Percentiles rank a stretch among this genome's conserved stretches.
These are phyloP conservation scores for Notodonta ziczac DNA, from an alignment of 2,888 invertebrate genomes.

Conservation along the genomic window DNA sequence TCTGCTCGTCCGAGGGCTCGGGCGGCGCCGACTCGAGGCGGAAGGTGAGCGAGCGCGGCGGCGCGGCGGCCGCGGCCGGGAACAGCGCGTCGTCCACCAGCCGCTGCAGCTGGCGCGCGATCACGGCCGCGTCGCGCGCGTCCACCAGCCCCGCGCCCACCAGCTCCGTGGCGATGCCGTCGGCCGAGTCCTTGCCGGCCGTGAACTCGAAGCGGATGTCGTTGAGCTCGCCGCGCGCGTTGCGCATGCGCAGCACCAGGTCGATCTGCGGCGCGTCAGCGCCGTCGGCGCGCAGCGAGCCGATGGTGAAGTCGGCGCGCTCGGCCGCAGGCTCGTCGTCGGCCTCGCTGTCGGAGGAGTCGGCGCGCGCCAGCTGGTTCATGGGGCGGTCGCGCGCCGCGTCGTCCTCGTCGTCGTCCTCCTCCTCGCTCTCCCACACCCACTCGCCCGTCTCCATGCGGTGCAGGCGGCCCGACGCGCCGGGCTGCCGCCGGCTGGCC, in stretches of 20 bases:
- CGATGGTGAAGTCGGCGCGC: conserved; percentile 64
- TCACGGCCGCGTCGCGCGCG: conserved; percentile 94
- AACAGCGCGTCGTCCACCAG: conserved; percentile 88
- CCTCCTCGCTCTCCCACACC: conserved; percentile 99
- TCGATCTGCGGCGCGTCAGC: conserved; percentile 87
- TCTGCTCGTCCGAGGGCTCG: conserved; percentile 96
- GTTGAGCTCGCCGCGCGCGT: conserved; percentile 96
- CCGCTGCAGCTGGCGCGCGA: conserved; percentile 96
- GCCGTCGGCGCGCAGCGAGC: conserved; percentile 59
- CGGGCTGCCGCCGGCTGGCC: conserved; percentile 92
- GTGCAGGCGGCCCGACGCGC: conserved; percentile 93
- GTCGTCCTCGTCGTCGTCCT: conserved; percentile 86
- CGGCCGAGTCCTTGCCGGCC: conserved; percentile 95
- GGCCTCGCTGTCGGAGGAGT: conserved; percentile 85
- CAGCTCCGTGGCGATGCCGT: conserved; percentile 98
- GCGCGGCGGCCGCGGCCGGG: conserved; percentile 68
- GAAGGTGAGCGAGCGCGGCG: conserved; percentile 92
- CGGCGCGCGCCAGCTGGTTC: conserved; percentile 85
- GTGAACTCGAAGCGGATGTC: conserved; percentile 99
- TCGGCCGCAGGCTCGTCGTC: conserved; percentile 69
- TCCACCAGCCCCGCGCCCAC: conserved; percentile 98
- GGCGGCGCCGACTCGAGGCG: conserved; percentile 87
- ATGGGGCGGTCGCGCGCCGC: conserved; percentile 86
- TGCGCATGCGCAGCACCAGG: conserved; percentile 95
- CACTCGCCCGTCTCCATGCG: conserved; percentile 98